Evolutionary conservation across 92 coral and sea anemone species (phyloP).

Genomic region (Zoanthus solanderi): DNA sequence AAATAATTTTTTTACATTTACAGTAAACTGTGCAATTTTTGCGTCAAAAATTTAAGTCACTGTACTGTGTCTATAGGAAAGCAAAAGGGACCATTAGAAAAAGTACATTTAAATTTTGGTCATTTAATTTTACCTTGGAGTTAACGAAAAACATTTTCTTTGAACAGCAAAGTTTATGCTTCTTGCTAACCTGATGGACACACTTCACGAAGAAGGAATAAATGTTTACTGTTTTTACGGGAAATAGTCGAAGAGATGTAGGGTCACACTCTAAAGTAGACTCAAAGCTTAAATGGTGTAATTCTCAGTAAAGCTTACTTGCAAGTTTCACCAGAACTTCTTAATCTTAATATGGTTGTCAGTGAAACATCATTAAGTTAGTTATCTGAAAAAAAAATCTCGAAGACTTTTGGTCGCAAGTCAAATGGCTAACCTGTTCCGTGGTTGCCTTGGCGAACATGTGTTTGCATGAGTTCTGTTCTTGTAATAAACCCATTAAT

Average conservation of each 20-base stretch:
- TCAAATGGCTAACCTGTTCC: conserved; percentile 28
- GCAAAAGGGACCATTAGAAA: too few species aligned
- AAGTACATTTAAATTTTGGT: too few species aligned
- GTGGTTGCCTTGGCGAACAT: conserved; percentile 48
- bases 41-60: too few species aligned
- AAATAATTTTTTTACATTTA: too few species aligned
- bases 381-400: background rate
- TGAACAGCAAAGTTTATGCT: too few species aligned
- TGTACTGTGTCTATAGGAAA: too few species aligned
- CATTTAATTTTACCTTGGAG: too few species aligned
- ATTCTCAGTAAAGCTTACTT: background rate
- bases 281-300: background rate
- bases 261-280: background rate
- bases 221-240: too few species aligned
- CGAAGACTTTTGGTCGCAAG: conserved; percentile 39
- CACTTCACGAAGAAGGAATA: too few species aligned
- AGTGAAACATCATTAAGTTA: background rate
- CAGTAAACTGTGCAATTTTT: too few species aligned
- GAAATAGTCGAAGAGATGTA: background rate
- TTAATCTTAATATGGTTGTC: background rate
- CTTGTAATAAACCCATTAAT: conserved; percentile 19
- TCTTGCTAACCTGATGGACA: too few species aligned
- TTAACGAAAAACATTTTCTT: too few species aligned
- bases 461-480: conserved; percentile 16
- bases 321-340: background rate